Evolutionary conservation across 2,113 vertebrate genomes (phyloP).

Genomic region (Rhea americana): DNA sequence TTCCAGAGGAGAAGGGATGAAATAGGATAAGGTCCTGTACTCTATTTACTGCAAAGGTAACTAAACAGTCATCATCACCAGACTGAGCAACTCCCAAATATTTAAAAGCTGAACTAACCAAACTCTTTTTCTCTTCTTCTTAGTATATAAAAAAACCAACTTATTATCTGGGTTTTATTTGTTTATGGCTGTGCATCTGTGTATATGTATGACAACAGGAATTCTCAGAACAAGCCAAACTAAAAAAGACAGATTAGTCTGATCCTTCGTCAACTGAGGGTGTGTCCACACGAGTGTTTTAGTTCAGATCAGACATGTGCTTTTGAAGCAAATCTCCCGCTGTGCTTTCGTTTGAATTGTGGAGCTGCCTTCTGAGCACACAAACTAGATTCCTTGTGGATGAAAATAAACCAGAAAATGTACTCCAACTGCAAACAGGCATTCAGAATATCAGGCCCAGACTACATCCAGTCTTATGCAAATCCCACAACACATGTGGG

Average conservation of each 20-base stretch:
- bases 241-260: conserved; percentile 44
- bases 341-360: not conserved
- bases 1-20: not conserved
- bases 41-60: not conserved
- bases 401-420: conserved; percentile 3
- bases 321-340: not conserved
- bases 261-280: conserved; percentile 28
- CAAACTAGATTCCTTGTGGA: not conserved
- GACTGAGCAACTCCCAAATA: not conserved
- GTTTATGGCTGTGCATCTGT: conserved; percentile 38
- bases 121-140: not conserved
- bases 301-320: not conserved
- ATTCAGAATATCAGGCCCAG: not conserved
- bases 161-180: conserved; percentile 14
- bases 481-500: not conserved
- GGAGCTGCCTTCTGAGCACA: not conserved
- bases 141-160: not conserved
- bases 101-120: not conserved
- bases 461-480: not conserved
- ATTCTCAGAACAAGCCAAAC: conserved; percentile 53
- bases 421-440: not conserved
- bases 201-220: conserved; percentile 54
- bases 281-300: conserved; percentile 1
- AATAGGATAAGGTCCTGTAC: not conserved
- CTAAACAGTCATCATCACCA: not conserved